Conservation (phyloP, 2,113 vertebrate genomes). For the Limanda limanda region DNA sequence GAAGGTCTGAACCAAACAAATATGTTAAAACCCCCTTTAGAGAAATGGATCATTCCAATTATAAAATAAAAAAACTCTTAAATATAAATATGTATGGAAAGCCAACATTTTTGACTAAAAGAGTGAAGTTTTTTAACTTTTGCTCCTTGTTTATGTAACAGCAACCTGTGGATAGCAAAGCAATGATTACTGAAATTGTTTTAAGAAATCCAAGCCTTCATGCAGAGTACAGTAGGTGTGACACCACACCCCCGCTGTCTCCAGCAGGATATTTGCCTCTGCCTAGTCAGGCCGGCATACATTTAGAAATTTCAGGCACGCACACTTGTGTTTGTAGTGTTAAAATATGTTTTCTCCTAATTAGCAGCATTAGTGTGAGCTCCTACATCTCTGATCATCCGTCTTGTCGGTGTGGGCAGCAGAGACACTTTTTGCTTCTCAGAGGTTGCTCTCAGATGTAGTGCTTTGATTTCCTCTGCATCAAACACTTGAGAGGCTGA, state of each 20-base stretch:
- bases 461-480: slow-evolving; percentile 64
- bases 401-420: slow-evolving; percentile 51
- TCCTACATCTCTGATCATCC: slow-evolving; percentile 58
- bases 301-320: slow-evolving; percentile 49
- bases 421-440: slow-evolving; percentile 45
- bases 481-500: slow-evolving; percentile 63
- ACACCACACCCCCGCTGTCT: neutral
- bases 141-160: too few relatives aligned
- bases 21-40: too few relatives aligned
- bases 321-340: slow-evolving; percentile 39
- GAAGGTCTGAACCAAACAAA: too few relatives aligned
- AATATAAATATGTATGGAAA: too few relatives aligned
- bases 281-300: neutral
- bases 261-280: neutral
- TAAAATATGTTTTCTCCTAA: slow-evolving; percentile 65
- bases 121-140: too few relatives aligned
- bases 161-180: neutral
- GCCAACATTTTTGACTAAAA: neutral
- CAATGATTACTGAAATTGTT: neutral
- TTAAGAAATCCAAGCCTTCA: neutral
- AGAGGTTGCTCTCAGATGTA: slow-evolving; percentile 58
- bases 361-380: slow-evolving; percentile 62
- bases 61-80: too few relatives aligned
- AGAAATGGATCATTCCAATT: too few relatives aligned
- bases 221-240: neutral